Evolutionary conservation across 2,113 vertebrate species (phyloP), one percentile per base, ranked within the genome.

Genomic region (Egretta garzetta): DNA sequence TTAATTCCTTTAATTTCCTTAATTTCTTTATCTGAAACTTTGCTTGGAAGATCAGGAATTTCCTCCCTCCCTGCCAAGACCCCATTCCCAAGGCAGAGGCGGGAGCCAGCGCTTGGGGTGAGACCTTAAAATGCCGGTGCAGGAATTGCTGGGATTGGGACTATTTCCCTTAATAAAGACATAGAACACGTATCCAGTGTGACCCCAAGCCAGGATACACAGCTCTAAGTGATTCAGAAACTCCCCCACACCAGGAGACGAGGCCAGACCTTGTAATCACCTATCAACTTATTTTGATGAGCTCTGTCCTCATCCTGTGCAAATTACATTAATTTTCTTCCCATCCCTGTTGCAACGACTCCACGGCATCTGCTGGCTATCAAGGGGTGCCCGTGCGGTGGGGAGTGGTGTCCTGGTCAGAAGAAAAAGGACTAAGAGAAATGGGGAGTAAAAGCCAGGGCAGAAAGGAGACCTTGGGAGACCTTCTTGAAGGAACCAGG

Each of bases 131-230:
- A 23, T 8, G 32, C 6, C 60, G 37, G 32, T 58, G 45, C 53
- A 86, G 80, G 55, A 80, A 77, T 35, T 0, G 0, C 16, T 4
- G 16, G 19, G 64, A 55, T 82, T 62, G 43, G 30, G 43, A 64
- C 22, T 72, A 9, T 70, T 68, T 88, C 33, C 72, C 20, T 72
- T 64, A 80, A 64, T n/a, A 83, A 88, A 72, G 37, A 63, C 32
- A 0, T 3, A 35, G 55, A 10, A 76, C 4, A 4, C 2, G 0
- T 0, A 3, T 10, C 58, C 7, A 6, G 53, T 19, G 30, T 0
- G 13, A 52, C 33, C 32, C 33, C 52, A 27, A 45, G 53, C 18
- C 12, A 9, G 45, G 43, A 80, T 67, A 72, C 19, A 3, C 1
- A 10, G 60, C 30, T 47, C 15, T 8, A 71, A 18, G 14, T 14